These are phyloP conservation scores for Parnassius orleans DNA, from an alignment of 2,888 invertebrate species.

Conservation along the genomic window DNA sequence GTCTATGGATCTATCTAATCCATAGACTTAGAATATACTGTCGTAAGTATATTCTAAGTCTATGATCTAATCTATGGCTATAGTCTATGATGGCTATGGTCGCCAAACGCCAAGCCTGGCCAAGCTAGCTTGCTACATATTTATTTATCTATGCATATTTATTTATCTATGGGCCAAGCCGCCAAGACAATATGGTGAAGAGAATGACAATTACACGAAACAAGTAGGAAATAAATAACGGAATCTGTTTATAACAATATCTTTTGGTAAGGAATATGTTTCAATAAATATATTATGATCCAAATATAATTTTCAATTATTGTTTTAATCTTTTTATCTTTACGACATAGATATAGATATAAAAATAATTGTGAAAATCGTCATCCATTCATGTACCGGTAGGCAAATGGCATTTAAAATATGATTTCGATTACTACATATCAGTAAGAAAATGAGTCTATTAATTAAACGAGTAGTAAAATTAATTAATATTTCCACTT, in stretches of 20 bases:
- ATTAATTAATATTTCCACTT: constrained; percentile 43
- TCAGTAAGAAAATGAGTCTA: constrained; percentile 30
- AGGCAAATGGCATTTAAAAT: constrained; percentile 36
- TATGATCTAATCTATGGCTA: too few relatives aligned
- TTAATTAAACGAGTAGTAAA: constrained; percentile 43
- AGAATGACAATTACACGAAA: constrained; percentile 72
- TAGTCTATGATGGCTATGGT: too few relatives aligned
- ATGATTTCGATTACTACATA: constrained; percentile 38
- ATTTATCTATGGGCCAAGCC: constrained; percentile 40
- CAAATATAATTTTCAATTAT: background rate
- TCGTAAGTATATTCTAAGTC: too few relatives aligned
- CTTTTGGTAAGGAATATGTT: constrained; percentile 59
- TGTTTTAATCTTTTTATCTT: background rate
- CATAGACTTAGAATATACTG: too few relatives aligned
- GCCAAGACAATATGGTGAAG: constrained; percentile 64
- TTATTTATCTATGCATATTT: too few relatives aligned
- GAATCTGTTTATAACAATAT: constrained; percentile 52
- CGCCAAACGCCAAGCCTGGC: too few relatives aligned
- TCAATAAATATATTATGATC: constrained; percentile 28
- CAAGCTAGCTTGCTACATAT: too few relatives aligned
- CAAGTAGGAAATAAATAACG: constrained; percentile 71
- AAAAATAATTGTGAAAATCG: constrained; percentile 42
- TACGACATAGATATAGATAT: constrained; percentile 25
- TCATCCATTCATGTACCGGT: constrained; percentile 55
- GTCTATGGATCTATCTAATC: too few relatives aligned